Conservation (phyloP, 2,797 vertebrate genomes). For the Gambusia yucatana region DNA sequence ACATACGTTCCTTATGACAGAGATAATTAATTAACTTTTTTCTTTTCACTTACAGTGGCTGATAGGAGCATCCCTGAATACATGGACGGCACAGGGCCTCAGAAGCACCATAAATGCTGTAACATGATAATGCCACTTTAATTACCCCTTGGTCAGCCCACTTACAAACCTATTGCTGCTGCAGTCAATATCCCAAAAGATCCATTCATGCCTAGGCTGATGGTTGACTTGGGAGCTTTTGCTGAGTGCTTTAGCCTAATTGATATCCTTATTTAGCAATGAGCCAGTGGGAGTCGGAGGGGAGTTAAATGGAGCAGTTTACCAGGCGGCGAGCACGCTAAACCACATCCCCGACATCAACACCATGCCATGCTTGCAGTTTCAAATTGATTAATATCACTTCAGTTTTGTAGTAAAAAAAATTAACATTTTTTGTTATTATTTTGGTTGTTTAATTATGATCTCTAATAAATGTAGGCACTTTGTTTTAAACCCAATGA, state of each 20-base stretch:
- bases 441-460: slow-evolving; percentile 24
- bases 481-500: slow-evolving; percentile 60
- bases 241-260: slow-evolving; percentile 86
- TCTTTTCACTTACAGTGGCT: not conserved
- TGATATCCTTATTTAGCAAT: slow-evolving; percentile 88
- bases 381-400: slow-evolving; percentile 58
- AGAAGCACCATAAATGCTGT: slow-evolving; percentile 77
- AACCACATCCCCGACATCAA: slow-evolving; percentile 74
- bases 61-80: slow-evolving; percentile 31
- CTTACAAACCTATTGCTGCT: slow-evolving; percentile 87
- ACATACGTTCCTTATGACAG: slow-evolving; percentile 8
- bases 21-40: slow-evolving; percentile 1
- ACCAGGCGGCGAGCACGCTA: slow-evolving; percentile 77
- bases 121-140: slow-evolving; percentile 86
- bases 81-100: slow-evolving; percentile 49
- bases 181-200: slow-evolving; percentile 88
- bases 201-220: slow-evolving; percentile 85
- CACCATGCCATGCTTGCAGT: slow-evolving; percentile 57
- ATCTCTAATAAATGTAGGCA: slow-evolving; percentile 32
- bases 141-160: slow-evolving; percentile 87
- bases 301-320: slow-evolving; percentile 87
- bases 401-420: slow-evolving; percentile 60
- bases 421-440: slow-evolving; percentile 18
- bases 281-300: slow-evolving; percentile 83
- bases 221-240: slow-evolving; percentile 88